These are phyloP conservation scores for Mastomys coucha DNA, from an alignment of 2,113 vertebrate genomes.

Conservation along the genomic window DNA sequence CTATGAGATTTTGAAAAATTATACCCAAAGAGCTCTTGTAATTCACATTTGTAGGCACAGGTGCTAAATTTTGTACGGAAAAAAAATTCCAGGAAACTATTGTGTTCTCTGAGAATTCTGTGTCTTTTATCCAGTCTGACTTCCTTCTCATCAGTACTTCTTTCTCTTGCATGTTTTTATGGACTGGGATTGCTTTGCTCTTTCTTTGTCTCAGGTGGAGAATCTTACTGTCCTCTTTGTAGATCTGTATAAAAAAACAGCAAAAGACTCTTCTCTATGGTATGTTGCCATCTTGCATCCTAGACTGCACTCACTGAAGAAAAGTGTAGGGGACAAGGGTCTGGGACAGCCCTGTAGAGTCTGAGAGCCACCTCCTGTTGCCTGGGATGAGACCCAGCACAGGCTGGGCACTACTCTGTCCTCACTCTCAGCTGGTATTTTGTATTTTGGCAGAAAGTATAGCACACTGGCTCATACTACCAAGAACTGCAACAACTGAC, in stretches of 20 bases:
- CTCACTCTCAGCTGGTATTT: no score
- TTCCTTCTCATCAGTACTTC: background rate
- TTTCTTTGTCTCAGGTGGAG: background rate
- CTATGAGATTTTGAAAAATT: background rate
- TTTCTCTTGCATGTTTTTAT: background rate
- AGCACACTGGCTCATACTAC: background rate
- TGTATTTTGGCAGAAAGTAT: background rate
- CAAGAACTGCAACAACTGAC: background rate
- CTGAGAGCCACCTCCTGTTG: background rate
- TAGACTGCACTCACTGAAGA: background rate
- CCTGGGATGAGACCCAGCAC: no score
- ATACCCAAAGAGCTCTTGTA: background rate
- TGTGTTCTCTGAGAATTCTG: background rate
- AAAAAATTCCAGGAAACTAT: background rate
- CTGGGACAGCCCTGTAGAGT: background rate
- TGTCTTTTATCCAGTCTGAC: background rate
- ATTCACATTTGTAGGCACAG: background rate
- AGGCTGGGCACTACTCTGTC: background rate
- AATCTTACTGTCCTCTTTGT: slow-evolving; percentile 19
- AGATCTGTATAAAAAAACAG: background rate
- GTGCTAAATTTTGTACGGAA: background rate
- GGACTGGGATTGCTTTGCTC: background rate
- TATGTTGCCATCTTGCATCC: background rate
- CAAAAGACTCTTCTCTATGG: background rate
- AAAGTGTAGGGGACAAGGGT: background rate